phyloP scores from a whole-genome alignment of 1,140 invertebrate genomes.

The Diorhabda elongata region DNA sequence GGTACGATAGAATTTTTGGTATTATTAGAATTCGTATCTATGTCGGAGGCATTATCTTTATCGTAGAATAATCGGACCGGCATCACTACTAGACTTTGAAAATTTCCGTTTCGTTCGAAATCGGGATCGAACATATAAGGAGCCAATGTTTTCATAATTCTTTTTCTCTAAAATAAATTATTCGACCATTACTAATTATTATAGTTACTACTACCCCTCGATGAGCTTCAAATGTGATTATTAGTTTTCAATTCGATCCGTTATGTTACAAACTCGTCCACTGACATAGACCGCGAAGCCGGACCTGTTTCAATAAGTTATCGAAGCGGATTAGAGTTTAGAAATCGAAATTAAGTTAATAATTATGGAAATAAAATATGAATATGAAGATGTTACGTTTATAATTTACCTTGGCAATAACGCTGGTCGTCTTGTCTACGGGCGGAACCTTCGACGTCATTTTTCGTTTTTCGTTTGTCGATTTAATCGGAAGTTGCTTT shows the following conservation, averaged over 20 bases:
- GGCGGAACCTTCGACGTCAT: neutral
- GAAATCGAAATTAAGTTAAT: too few species aligned
- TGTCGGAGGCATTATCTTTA: neutral
- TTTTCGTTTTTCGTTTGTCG: neutral
- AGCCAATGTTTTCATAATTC: neutral
- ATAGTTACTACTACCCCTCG: too few species aligned
- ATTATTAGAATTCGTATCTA: neutral
- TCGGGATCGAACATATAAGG: neutral
- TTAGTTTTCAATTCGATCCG: too few species aligned
- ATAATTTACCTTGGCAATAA: neutral
- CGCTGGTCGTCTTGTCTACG: neutral
- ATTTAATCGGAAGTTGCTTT: neutral
- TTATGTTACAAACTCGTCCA: too few species aligned
- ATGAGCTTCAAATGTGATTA: too few species aligned
- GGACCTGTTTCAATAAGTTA: too few species aligned
- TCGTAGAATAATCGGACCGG: neutral
- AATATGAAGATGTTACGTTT: neutral
- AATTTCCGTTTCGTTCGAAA: neutral
- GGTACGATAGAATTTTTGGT: neutral
- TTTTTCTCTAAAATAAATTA: slow-evolving; percentile 7
- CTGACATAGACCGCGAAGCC: too few species aligned
- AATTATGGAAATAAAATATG: too few species aligned
- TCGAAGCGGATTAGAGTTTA: too few species aligned
- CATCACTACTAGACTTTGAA: neutral
- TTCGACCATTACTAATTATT: too few species aligned